These are phyloP conservation scores for Lottia gigantea DNA, from an alignment of 2,888 invertebrate species.

Conservation along the genomic window DNA sequence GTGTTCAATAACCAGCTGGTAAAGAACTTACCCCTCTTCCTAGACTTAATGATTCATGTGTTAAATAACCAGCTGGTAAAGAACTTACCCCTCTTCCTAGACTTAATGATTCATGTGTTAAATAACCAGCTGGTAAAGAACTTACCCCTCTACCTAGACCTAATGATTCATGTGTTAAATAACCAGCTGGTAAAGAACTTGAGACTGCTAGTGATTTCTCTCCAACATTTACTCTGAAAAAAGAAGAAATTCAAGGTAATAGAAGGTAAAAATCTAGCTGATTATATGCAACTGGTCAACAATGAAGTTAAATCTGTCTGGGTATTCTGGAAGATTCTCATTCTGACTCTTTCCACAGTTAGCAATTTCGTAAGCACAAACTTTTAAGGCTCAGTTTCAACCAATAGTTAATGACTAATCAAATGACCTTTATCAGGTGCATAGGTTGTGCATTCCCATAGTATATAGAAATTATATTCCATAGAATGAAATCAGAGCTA, in stretches of 20 bases:
- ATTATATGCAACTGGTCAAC: no score
- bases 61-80: slow-evolving; percentile 82
- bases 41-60: slow-evolving; percentile 88
- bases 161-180: slow-evolving; percentile 88
- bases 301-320: no score
- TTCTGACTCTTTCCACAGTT: no score
- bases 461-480: not conserved
- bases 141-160: slow-evolving; percentile 85
- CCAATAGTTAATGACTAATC: no score
- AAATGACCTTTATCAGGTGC: no score
- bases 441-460: no score
- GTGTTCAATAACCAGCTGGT: no score
- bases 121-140: slow-evolving; percentile 1
- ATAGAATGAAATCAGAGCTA: slow-evolving; percentile 32
- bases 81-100: no score
- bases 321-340: no score
- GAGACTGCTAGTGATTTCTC: slow-evolving; percentile 87
- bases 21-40: slow-evolving; percentile 78
- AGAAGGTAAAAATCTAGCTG: no score
- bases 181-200: slow-evolving; percentile 87
- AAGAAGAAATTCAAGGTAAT: not conserved
- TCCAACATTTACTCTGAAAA: slow-evolving; percentile 81
- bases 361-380: no score
- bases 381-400: no score
- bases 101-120: slow-evolving; percentile 73